phyloP scores from a whole-genome alignment of 2,797 vertebrate genomes.

The Poeciliopsis presidionis region DNA sequence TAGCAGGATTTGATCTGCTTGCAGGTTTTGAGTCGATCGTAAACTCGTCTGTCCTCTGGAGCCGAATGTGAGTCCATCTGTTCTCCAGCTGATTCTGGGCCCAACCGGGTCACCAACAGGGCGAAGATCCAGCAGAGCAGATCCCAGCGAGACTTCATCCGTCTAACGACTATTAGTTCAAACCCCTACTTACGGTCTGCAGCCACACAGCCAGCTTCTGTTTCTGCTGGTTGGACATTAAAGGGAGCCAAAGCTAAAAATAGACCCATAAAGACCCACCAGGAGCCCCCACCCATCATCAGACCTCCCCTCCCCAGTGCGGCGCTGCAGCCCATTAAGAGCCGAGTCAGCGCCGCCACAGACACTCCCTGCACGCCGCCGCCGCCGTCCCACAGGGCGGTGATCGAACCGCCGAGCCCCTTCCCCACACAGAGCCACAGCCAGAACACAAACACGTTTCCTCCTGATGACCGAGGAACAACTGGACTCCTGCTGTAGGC shows the following conservation, averaged over 20 bases:
- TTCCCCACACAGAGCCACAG: conserved; percentile 1
- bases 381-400: conserved; percentile 27
- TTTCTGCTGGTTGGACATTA: conserved; percentile 1
- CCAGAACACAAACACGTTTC: conserved; percentile 2
- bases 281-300: conserved; percentile 26
- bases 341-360: conserved; percentile 10
- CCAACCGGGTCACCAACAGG: not conserved
- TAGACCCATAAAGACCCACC: conserved; percentile 34
- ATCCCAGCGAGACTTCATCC: not conserved
- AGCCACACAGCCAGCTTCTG: conserved; percentile 6
- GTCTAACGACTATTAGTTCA: not conserved
- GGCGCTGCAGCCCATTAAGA: not conserved
- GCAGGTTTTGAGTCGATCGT: not conserved
- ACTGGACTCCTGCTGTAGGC: not conserved
- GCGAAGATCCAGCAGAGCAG: not conserved
- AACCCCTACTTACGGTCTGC: not conserved
- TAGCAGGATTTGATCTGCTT: not conserved
- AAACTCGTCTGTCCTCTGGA: not conserved
- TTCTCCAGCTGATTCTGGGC: not conserved
- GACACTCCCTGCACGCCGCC: conserved; percentile 29
- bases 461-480: not conserved
- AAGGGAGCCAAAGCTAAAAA: conserved; percentile 16
- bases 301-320: not conserved
- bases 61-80: not conserved
- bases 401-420: conserved; percentile 40